Percentiles rank a stretch among this genome's conserved stretches.
Evolutionary conservation across 2,797 vertebrate species (phyloP).

Genomic region (Tadarida brasiliensis): DNA sequence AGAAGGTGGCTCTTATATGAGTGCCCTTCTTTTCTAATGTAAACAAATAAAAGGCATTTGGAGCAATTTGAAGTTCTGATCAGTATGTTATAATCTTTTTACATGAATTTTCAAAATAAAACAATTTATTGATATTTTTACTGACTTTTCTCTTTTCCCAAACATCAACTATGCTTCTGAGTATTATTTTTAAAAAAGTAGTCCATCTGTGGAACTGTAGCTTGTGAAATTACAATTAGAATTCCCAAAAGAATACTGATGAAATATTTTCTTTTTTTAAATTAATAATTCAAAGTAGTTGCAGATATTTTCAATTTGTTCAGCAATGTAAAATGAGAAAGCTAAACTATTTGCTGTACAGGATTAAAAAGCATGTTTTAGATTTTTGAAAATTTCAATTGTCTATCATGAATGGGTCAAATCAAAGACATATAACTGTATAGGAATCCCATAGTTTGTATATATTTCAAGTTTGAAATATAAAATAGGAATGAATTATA

Average conservation of each 20-base stretch:
- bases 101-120: background rate
- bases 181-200: background rate
- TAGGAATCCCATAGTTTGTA: conserved; percentile 74
- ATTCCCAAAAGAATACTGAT: conserved; percentile 14
- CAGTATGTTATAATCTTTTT: background rate
- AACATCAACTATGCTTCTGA: conserved; percentile 13
- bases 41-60: background rate
- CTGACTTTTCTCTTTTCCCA: background rate
- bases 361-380: conserved; percentile 23
- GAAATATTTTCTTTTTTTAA: conserved; percentile 68
- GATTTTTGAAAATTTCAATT: conserved; percentile 54
- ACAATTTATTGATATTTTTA: background rate
- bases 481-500: conserved; percentile 86
- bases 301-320: conserved; percentile 40
- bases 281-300: conserved; percentile 60
- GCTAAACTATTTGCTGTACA: conserved; percentile 26
- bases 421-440: conserved; percentile 60
- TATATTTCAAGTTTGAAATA: conserved; percentile 78
- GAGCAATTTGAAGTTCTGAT: background rate
- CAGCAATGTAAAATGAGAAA: conserved; percentile 63
- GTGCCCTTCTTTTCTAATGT: background rate
- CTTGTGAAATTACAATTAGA: conserved; percentile 51
- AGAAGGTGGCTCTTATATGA: background rate
- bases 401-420: conserved; percentile 69
- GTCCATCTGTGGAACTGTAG: background rate